Conservation (phyloP, 1,140 invertebrate genomes). For the Rhopalosiphum maidis region DNA sequence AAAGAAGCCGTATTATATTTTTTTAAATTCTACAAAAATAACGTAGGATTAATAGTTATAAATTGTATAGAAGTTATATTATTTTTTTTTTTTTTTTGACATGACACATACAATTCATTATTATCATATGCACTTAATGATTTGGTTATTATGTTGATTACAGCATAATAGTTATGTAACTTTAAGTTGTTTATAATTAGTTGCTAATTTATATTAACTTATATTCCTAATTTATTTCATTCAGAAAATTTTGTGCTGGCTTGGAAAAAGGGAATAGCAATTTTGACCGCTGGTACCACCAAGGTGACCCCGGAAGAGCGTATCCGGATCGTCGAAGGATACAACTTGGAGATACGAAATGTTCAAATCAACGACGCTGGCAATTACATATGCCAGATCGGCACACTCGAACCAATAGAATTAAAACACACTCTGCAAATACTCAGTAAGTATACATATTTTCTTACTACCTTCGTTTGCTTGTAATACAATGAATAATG, state of each 20-base stretch:
- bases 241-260: slow-evolving; percentile 71
- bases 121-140: neutral
- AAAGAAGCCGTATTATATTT: no score
- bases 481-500: neutral
- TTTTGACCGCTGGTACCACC: slow-evolving; percentile 73
- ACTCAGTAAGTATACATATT: slow-evolving; percentile 63
- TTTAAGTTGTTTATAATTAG: neutral
- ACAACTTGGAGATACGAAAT: slow-evolving; percentile 73
- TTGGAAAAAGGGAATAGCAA: slow-evolving; percentile 72
- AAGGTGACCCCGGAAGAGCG: slow-evolving; percentile 74
- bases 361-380: slow-evolving; percentile 70
- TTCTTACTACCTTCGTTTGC: neutral
- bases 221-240: no score
- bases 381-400: slow-evolving; percentile 74
- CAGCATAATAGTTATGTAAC: neutral
- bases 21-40: no score
- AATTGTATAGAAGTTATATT: neutral
- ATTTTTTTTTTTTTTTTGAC: neutral
- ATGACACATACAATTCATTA: neutral
- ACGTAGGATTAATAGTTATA: neutral
- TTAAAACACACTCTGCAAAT: slow-evolving; percentile 71
- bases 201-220: neutral
- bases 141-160: neutral
- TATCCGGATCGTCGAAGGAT: slow-evolving; percentile 73
- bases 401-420: slow-evolving; percentile 70